Evolutionary conservation across 2,113 vertebrate species (phyloP), one percentile per base, ranked within the genome.

Genomic region (Rhabdomys dilectus): DNA sequence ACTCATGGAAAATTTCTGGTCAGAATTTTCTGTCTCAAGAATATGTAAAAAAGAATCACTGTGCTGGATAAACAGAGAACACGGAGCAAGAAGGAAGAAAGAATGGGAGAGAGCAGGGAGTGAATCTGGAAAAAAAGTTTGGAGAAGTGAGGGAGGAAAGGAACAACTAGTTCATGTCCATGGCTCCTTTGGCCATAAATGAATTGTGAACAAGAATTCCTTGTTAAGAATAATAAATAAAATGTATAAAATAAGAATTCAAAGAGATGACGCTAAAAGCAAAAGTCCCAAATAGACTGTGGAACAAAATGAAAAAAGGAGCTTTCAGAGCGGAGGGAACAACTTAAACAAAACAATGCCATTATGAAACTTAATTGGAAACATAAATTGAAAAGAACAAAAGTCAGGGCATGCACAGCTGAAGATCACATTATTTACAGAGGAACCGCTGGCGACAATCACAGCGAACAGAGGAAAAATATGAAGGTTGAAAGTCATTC

Each of bases 361-460:
- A 77, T 92, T 95, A 82, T 8, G 93, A 93, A 92, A 81, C 51
- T 84, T 96, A 92, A 81, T 91, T 95, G 66, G 86, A 94, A 94
- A 89, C 58, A 58, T 92, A 95, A 97, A 95, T 94, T 75, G 87
- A 26, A 80, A 94, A 78, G 75, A 91, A 89, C 36, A 68, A 89
- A 90, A 75, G 91, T n/a, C 51, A 93, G 53, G 96, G 90, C 89
- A 42, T 11, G 42, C 77, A 86, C 70, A 93, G 84, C 80, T 91
- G 92, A 96, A 93, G 80, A 58, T 91, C 73, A 72, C 42, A 66
- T 96, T 77, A 93, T 62, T 96, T 94, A 92, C 6, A 91, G 81
- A 75, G 17, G 29, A 93, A 94, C 95, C 29, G 31, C 77, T 88
- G 56, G 93, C 70, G 75, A 72, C 56, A 68, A 48, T 90, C 64